A percentile compares a stretch with the other conserved stretches of the same genome.
Evolutionary conservation across 2,113 vertebrate species (phyloP).

Genomic region (Apaloderma vittatum): DNA sequence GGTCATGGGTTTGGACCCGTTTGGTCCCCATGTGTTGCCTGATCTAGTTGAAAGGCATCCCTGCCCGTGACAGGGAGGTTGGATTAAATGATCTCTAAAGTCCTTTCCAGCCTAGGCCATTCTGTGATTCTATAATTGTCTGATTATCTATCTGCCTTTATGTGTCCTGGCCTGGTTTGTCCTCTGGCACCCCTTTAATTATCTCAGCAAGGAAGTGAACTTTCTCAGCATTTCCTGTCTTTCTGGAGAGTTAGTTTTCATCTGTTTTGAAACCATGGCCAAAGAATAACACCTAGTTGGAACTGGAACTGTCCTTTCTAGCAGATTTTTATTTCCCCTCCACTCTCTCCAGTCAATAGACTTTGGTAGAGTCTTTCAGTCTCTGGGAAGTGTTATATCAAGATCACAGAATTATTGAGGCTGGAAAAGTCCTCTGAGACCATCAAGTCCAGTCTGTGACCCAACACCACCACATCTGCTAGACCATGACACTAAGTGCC

Average conservation of each 20-base stretch:
- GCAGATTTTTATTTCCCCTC: not conserved
- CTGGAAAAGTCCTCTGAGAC: too few species aligned
- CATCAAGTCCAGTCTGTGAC: too few species aligned
- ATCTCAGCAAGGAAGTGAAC: not conserved
- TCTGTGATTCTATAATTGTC: too few species aligned
- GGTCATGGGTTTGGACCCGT: too few species aligned
- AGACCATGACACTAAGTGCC: too few species aligned
- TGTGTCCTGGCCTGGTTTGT: not conserved
- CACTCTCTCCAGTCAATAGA: not conserved
- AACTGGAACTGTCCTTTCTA: not conserved
- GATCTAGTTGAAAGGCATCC: too few species aligned
- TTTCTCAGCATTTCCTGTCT: not conserved
- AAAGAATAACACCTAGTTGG: not conserved
- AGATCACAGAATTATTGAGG: not conserved
- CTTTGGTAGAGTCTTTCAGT: not conserved
- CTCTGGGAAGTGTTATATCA: not conserved
- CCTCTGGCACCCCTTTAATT: not conserved
- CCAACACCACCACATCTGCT: too few species aligned
- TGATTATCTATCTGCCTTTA: not conserved
- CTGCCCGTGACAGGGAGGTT: too few species aligned
- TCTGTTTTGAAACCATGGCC: not conserved
- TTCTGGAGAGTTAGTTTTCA: not conserved
- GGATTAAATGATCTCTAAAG: too few species aligned
- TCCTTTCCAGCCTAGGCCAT: too few species aligned
- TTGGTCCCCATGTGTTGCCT: too few species aligned